These are phyloP conservation scores for Diplodus sargus DNA, from an alignment of 2,797 vertebrate species.

Conservation along the genomic window DNA sequence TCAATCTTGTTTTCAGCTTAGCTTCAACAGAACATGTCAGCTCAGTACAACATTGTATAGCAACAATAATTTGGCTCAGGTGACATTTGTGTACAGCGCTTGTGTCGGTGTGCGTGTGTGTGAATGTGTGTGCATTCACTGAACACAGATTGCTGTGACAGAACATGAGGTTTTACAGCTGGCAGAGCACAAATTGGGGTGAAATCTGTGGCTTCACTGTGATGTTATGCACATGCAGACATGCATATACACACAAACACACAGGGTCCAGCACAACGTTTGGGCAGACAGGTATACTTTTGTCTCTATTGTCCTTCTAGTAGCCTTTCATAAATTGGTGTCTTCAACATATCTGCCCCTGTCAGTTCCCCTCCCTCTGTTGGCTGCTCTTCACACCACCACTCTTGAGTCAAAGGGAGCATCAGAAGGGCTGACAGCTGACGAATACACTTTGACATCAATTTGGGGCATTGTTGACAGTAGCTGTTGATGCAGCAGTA, in stretches of 20 bases:
- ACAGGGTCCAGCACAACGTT: not conserved
- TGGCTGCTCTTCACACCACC: slow-evolving; percentile 30
- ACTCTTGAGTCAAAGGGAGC: slow-evolving; percentile 28
- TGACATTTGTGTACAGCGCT: slow-evolving; percentile 16
- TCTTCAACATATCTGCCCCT: slow-evolving; percentile 14
- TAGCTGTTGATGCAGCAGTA: slow-evolving; percentile 8
- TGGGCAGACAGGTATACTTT: not conserved
- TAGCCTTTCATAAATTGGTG: slow-evolving; percentile 8
- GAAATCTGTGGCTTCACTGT: slow-evolving; percentile 10
- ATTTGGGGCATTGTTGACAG: slow-evolving; percentile 46
- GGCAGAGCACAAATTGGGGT: slow-evolving; percentile 36
- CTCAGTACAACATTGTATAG: slow-evolving; percentile 10
- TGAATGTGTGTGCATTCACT: not conserved
- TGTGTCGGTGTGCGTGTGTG: slow-evolving; percentile 10
- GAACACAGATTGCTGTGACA: slow-evolving; percentile 29
- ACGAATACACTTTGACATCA: slow-evolving; percentile 51
- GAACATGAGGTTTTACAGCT: slow-evolving; percentile 19
- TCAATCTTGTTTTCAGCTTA: slow-evolving; percentile 30
- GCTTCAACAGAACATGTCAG: slow-evolving; percentile 8
- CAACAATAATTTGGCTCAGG: slow-evolving; percentile 30
- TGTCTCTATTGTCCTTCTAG: not conserved
- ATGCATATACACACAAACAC: slow-evolving; percentile 4
- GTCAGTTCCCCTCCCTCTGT: slow-evolving; percentile 25
- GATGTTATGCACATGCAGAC: slow-evolving; percentile 6
- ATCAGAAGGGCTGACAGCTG: slow-evolving; percentile 28